A percentile compares a stretch with the other conserved stretches of the same genome.
Evolutionary conservation across 2,113 vertebrate genomes (phyloP).

Genomic region (Tachuris rubrigastra): DNA sequence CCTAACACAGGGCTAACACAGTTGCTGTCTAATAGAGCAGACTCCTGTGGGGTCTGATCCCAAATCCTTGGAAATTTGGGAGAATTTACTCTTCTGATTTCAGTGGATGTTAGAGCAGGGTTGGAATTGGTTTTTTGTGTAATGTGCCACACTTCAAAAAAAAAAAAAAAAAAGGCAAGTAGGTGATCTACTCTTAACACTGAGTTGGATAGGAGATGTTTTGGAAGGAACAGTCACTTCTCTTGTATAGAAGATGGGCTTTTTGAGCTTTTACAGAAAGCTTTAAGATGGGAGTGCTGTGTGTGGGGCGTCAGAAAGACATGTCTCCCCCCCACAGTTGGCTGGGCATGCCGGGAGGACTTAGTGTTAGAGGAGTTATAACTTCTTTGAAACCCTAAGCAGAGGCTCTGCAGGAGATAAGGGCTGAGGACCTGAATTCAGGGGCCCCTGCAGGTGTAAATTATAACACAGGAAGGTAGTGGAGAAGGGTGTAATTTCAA

Average conservation of each 20-base stretch:
- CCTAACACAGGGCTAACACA: neutral
- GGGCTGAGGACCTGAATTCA: neutral
- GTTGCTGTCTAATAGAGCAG: neutral
- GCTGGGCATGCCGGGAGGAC: neutral
- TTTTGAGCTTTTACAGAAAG: neutral
- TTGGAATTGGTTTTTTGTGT: neutral
- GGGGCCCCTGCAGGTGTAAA: constrained; percentile 19
- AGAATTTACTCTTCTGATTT: neutral
- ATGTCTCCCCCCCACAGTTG: neutral
- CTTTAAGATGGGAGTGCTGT: neutral
- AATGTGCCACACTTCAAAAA: neutral
- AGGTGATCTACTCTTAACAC: neutral
- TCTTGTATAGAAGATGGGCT: neutral
- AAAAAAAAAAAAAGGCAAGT: neutral
- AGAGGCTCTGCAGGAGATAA: neutral
- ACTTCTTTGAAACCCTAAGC: neutral
- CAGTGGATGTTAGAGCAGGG: neutral
- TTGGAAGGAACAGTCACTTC: neutral
- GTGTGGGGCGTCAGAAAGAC: neutral
- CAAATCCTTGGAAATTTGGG: neutral
- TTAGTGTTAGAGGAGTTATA: neutral
- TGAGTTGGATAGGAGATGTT: neutral
- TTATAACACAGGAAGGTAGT: neutral
- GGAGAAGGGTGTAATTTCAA: constrained; percentile 25
- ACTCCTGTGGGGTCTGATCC: neutral